A percentile compares a stretch with the other conserved stretches of the same genome.
Conservation (phyloP, 2,888 invertebrate genomes). For the Brachyopa scutellaris region DNA sequence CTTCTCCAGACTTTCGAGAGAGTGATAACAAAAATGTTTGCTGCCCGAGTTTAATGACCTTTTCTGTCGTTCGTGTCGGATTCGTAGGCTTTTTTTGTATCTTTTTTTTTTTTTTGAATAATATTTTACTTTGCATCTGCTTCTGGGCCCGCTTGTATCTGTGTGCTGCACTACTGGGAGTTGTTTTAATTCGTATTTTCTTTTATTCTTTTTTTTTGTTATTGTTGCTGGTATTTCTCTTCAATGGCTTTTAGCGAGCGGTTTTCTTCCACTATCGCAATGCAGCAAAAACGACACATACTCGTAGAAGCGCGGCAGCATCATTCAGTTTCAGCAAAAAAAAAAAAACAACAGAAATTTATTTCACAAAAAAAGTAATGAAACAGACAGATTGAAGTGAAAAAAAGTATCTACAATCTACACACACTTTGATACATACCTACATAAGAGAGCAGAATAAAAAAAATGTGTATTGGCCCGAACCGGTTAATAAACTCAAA, state of each 20-base stretch:
- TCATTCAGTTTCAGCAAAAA: background rate
- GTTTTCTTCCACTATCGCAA: background rate
- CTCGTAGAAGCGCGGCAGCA: too few relatives aligned
- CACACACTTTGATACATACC: background rate
- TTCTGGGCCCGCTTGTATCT: background rate
- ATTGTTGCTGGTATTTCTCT: background rate
- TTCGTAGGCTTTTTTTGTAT: slow-evolving; percentile 8
- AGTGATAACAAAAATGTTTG: slow-evolving; percentile 62
- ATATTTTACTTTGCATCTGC: background rate
- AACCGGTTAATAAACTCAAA: slow-evolving; percentile 80
- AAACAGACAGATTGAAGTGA: slow-evolving; percentile 37
- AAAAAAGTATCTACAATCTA: slow-evolving; percentile 15
- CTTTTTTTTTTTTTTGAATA: slow-evolving; percentile 4
- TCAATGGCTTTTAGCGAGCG: background rate
- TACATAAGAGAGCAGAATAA: slow-evolving; percentile 14
- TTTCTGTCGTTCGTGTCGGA: slow-evolving; percentile 24
- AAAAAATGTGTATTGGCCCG: slow-evolving; percentile 68
- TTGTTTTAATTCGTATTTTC: too few relatives aligned
- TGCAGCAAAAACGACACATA: too few relatives aligned
- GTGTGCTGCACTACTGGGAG: background rate
- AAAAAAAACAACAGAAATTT: slow-evolving; percentile 13
- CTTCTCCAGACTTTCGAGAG: slow-evolving; percentile 68
- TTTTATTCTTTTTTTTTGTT: background rate
- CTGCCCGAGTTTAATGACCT: slow-evolving; percentile 59
- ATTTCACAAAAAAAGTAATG: slow-evolving; percentile 5